A percentile compares a stretch with the other conserved stretches of the same genome.
These are phyloP conservation scores for Megaceryle torquata DNA, from an alignment of 2,113 vertebrate genomes.

Conservation along the genomic window DNA sequence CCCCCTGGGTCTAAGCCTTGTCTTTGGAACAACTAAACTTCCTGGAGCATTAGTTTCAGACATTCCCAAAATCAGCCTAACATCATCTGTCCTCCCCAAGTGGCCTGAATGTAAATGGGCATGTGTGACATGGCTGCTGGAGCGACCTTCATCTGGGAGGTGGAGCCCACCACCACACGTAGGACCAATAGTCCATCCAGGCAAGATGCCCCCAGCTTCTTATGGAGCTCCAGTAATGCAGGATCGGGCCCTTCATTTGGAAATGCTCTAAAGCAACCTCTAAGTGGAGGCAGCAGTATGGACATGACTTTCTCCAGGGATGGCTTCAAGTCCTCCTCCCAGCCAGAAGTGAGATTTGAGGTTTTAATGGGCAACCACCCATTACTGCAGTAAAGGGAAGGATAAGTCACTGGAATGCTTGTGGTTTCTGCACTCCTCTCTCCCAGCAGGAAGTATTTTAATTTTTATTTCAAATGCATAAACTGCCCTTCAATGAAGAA, in stretches of 20 bases:
- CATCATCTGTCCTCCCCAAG: not conserved
- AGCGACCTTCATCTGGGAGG: not conserved
- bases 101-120: not conserved
- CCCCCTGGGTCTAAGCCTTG: not conserved
- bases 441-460: slow-evolving; percentile 5
- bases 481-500: not conserved
- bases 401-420: not conserved
- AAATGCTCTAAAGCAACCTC: not conserved
- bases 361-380: not conserved
- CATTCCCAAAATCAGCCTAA: not conserved
- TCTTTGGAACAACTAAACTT: not conserved
- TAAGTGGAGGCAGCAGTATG: not conserved
- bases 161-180: not conserved
- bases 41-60: not conserved
- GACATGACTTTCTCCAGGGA: not conserved
- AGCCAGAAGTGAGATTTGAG: not conserved
- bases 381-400: not conserved
- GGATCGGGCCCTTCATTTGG: not conserved
- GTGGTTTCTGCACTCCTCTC: not conserved
- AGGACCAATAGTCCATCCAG: not conserved
- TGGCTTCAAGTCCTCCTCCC: not conserved
- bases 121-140: not conserved
- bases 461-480: slow-evolving; percentile 28
- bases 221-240: not conserved
- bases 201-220: rapidly evolving